Conservation (phyloP, 2,888 invertebrate species). For the Athetis lepigone region DNA sequence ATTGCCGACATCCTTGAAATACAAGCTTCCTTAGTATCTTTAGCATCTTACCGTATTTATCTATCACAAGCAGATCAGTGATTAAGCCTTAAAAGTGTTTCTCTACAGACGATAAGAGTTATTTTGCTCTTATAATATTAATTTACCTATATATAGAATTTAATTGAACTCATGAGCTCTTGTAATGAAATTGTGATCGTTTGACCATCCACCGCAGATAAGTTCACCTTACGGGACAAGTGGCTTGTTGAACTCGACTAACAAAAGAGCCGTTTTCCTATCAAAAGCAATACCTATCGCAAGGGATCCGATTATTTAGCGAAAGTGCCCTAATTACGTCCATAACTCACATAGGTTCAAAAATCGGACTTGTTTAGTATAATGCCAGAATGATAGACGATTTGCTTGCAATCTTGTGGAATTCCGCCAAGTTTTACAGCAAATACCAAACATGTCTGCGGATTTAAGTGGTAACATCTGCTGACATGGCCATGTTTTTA, state of each 20-base stretch:
- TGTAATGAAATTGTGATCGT: conserved; percentile 13
- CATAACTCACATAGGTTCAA: conserved; percentile 5
- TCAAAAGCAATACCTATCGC: conserved; percentile 18
- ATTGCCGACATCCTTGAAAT: no score
- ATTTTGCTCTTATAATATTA: no score
- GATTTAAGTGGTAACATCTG: conserved; percentile 25
- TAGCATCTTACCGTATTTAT: no score
- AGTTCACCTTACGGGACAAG: conserved; percentile 18
- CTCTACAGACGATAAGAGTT: no score
- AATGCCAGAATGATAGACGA: conserved; percentile 23
- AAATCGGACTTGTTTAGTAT: conserved; percentile 19
- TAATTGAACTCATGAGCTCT: conserved; percentile 9
- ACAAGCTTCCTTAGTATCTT: no score
- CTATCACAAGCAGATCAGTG: no score
- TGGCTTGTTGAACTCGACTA: conserved; percentile 25
- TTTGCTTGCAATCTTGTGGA: conserved; percentile 35
- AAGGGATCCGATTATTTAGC: conserved; percentile 12
- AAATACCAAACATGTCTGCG: conserved; percentile 18
- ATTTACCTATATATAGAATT: no score
- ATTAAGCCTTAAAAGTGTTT: no score
- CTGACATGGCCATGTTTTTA: conserved; percentile 20
- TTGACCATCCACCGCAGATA: conserved; percentile 15
- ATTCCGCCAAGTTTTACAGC: conserved; percentile 25
- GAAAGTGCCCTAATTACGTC: not conserved
- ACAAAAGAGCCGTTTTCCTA: conserved; percentile 19